Evolutionary conservation across 2,113 vertebrate species (phyloP).

Genomic region (Antennarius striatus): DNA sequence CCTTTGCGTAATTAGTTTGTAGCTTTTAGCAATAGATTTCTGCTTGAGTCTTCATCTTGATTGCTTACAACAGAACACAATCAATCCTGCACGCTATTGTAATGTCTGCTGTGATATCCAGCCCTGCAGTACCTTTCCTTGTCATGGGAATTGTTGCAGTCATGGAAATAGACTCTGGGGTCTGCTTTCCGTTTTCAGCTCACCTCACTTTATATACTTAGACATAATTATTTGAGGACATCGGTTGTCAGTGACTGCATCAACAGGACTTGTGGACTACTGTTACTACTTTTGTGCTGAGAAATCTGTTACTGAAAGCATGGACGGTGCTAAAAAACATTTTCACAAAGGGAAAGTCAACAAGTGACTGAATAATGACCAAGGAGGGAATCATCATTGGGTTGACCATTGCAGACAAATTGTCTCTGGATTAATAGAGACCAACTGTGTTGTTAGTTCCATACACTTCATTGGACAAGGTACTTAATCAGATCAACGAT

Average conservation of each 20-base stretch:
- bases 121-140: neutral
- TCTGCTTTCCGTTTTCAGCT: conserved; percentile 21
- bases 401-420: conserved; percentile 21
- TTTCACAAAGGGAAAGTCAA: conserved; percentile 4
- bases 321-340: conserved; percentile 10
- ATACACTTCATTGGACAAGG: conserved; percentile 5
- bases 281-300: conserved; percentile 2
- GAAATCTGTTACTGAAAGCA: conserved; percentile 13
- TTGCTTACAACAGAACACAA: conserved; percentile 33
- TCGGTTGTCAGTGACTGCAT: conserved; percentile 9
- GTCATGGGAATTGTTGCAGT: conserved; percentile 24
- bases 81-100: conserved; percentile 56
- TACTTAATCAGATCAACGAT: conserved; percentile 10
- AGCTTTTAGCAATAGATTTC: conserved; percentile 15
- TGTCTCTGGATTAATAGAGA: conserved; percentile 24
- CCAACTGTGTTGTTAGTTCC: conserved; percentile 5
- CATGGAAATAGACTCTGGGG: conserved; percentile 10
- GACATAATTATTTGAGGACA: conserved; percentile 25
- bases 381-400: conserved; percentile 12
- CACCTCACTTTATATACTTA: neutral
- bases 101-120: conserved; percentile 14
- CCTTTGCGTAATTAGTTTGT: conserved; percentile 10
- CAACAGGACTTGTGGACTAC: neutral
- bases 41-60: conserved; percentile 14
- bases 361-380: conserved; percentile 35